phyloP scores from a whole-genome alignment of 2,888 invertebrate species.

The Sinodicranocentrus sp. region DNA sequence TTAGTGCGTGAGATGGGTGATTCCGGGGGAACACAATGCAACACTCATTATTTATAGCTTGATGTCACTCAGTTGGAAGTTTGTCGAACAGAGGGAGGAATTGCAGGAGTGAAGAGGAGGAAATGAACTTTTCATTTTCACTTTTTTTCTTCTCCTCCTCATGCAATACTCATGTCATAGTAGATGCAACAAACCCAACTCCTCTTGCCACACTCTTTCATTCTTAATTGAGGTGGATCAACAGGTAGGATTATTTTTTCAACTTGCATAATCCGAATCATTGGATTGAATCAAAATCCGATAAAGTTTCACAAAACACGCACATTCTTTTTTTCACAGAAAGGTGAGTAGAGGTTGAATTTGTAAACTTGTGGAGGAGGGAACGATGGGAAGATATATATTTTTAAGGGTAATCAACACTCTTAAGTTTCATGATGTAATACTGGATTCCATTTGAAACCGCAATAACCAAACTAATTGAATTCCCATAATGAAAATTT shows the following conservation, averaged over 20 bases:
- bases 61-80: neutral
- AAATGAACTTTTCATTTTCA: slow-evolving; percentile 67
- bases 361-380: too few species aligned
- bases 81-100: neutral
- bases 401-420: neutral
- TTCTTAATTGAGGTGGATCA: too few species aligned
- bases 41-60: slow-evolving; percentile 18
- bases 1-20: slow-evolving; percentile 20
- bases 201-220: too few species aligned
- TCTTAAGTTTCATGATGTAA: neutral
- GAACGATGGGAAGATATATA: too few species aligned
- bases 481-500: slow-evolving; percentile 20
- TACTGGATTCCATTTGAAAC: slow-evolving; percentile 12
- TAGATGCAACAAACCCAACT: neutral
- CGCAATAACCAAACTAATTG: slow-evolving; percentile 27
- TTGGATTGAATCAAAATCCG: too few species aligned
- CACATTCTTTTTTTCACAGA: too few species aligned
- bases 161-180: neutral
- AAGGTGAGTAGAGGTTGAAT: too few species aligned
- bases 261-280: too few species aligned
- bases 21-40: neutral
- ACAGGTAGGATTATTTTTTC: too few species aligned
- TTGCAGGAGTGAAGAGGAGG: slow-evolving; percentile 56
- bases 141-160: neutral
- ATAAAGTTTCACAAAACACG: too few species aligned